A percentile compares a stretch with the other conserved stretches of the same genome.
Evolutionary conservation across 2,797 vertebrate genomes (phyloP).

Genomic region (Alca torda): DNA sequence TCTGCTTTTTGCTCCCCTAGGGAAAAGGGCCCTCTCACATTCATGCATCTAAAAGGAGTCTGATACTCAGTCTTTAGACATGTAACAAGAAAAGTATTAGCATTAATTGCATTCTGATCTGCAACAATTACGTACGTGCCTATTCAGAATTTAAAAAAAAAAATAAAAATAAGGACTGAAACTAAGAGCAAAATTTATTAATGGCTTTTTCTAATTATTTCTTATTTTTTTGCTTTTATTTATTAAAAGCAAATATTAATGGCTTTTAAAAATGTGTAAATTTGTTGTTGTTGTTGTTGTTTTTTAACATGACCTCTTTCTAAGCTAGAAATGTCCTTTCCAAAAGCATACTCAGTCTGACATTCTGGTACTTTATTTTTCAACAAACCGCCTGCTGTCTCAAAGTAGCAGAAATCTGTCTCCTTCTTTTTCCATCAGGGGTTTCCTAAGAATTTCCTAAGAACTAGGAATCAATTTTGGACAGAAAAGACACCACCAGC

Average conservation of each 20-base stretch:
- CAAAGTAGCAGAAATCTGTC: neutral
- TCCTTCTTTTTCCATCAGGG: neutral
- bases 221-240: no score
- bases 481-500: neutral
- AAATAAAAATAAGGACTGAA: neutral
- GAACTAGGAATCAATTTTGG: neutral
- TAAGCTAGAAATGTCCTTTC: neutral
- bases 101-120: neutral
- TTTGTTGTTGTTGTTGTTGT: neutral
- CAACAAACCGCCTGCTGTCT: neutral
- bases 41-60: neutral
- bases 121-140: neutral
- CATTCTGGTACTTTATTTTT: neutral
- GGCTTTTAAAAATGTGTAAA: neutral
- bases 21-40: neutral
- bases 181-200: neutral
- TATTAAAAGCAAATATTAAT: neutral
- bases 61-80: neutral
- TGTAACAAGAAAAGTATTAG: neutral
- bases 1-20: neutral
- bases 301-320: neutral
- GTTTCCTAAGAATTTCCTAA: neutral
- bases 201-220: no score
- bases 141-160: neutral
- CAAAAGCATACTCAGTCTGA: neutral